phyloP scores from a whole-genome alignment of 2,797 vertebrate species.

The Melanotaenia trifasciata region DNA sequence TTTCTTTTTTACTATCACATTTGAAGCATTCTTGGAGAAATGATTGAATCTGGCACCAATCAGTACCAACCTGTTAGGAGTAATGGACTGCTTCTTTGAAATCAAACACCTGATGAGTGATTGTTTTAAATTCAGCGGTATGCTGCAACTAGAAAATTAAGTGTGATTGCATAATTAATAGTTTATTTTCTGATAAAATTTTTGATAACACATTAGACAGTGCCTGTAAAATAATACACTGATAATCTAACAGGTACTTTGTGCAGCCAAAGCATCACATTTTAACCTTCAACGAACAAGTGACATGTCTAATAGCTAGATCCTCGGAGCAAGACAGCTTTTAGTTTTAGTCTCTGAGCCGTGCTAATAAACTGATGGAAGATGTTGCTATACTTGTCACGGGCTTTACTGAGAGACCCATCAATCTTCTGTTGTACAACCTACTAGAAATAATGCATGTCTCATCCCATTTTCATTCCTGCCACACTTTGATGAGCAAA shows the following conservation, averaged over 20 bases:
- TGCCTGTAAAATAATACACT: not conserved
- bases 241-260: not conserved
- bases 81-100: conserved; percentile 18
- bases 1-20: conserved; percentile 28
- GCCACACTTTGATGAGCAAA: conserved; percentile 48
- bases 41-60: conserved; percentile 53
- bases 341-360: conserved; percentile 3
- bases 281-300: not conserved
- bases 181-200: not conserved
- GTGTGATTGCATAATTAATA: not conserved
- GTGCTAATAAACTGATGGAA: conserved; percentile 24
- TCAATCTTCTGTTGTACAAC: conserved; percentile 33
- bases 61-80: conserved; percentile 30
- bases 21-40: conserved; percentile 33
- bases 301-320: not conserved
- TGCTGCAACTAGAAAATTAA: conserved; percentile 1
- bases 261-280: not conserved
- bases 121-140: conserved; percentile 4
- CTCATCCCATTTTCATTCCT: conserved; percentile 53
- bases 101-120: conserved; percentile 5
- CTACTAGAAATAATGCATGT: conserved; percentile 31
- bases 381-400: conserved; percentile 17
- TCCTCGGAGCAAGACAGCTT: not conserved
- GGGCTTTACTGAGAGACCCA: conserved; percentile 24
- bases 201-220: not conserved